Base-by-base conservation (phyloP, 2,888 invertebrate genomes). In the Unio delphinus region DNA sequence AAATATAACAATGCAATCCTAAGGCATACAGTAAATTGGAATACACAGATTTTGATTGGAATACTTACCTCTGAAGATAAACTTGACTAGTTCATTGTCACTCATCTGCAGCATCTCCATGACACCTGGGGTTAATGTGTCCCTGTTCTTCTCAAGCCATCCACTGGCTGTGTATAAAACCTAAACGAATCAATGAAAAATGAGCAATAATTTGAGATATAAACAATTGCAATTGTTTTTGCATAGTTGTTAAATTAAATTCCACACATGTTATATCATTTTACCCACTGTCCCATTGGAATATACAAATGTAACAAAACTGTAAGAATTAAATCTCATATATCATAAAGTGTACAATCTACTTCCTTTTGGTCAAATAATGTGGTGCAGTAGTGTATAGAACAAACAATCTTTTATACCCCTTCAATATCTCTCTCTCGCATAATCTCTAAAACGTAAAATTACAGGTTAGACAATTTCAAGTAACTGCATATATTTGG, bases 131-230 rank as follows among this genome's bases (percentile, higher is more conserved):
- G 89, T 88, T 55, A 89, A 72, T 1, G 88, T 87, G 76, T 89
- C 89, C 55, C 89, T 75, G 76, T 89, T 89, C 80, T 89, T 89
- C 76, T 87, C 88, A 66, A 89, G 75, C 88, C 89, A 89, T 18
- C 79, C 75, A 11, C 66, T 68, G 11, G 82, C 82, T 70, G 81
- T 80, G 73, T 89, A 89, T 23, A 79, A 82, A 54, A 88, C 87
- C 87, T 87, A 62, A 0, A 65, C 65, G 15, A 63, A 45, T 3
- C 18, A 23, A 64, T 20, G n/a, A 61, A 45, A 8, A 61, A 15
- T 6, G 45, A n/a, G 30, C 4, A 4, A 26, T 0, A 1, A 45
- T 6, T 2, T 1, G 5, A 63, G 34, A 28, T 20, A 15, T 23
- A 20, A 45, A 7, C 26, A 6, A 26, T 56, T 18, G 3, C 23